Evolutionary conservation across 2,888 invertebrate genomes (phyloP).

Genomic region (Corythucha ciliata): DNA sequence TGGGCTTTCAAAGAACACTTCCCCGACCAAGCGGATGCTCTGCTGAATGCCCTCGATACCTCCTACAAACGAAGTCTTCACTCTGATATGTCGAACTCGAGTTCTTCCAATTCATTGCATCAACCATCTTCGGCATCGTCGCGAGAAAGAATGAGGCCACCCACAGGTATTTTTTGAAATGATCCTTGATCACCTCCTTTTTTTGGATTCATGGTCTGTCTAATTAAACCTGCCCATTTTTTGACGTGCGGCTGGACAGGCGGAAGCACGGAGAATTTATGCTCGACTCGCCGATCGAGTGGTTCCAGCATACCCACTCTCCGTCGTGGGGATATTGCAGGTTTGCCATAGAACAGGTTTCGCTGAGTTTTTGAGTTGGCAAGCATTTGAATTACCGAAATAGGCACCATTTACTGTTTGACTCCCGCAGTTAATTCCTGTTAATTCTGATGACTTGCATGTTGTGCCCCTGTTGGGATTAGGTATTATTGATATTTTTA

Average conservation of each 20-base stretch:
- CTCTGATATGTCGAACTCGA: constrained; percentile 42
- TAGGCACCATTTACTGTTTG: too few relatives aligned
- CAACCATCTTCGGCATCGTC: constrained; percentile 24
- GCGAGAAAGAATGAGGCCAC: constrained; percentile 32
- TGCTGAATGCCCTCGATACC: constrained; percentile 74
- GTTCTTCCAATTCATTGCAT: constrained; percentile 37
- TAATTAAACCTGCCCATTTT: not conserved
- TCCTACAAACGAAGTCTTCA: constrained; percentile 59
- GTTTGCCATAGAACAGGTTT: too few relatives aligned
- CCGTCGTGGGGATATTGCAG: constrained; percentile 20
- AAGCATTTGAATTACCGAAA: too few relatives aligned
- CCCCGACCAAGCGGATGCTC: constrained; percentile 75
- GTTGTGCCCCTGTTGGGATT: too few relatives aligned
- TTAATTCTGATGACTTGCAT: too few relatives aligned
- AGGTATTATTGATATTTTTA: too few relatives aligned
- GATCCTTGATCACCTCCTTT: not conserved
- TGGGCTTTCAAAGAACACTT: constrained; percentile 83
- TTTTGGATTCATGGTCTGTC: not conserved
- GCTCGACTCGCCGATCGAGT: constrained; percentile 22
- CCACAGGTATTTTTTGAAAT: constrained; percentile 39
- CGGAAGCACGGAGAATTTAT: constrained; percentile 28
- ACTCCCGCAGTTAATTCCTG: too few relatives aligned
- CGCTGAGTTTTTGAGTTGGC: too few relatives aligned
- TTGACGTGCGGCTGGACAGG: constrained; percentile 2
- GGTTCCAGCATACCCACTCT: constrained; percentile 27